Evolutionary conservation across 2,888 invertebrate species (phyloP).

Genomic region (Automeris io): DNA sequence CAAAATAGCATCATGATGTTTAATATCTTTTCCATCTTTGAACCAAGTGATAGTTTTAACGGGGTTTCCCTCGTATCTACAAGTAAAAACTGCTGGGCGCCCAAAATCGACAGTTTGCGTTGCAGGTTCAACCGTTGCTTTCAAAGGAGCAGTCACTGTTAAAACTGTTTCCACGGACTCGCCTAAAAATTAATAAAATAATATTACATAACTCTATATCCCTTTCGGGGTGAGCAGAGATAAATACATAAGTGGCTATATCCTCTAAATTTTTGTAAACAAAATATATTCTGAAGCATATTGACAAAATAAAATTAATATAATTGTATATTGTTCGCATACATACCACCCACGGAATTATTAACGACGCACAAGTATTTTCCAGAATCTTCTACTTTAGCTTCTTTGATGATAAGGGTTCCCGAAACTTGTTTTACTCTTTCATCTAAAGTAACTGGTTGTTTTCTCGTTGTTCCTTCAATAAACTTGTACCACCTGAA

Average conservation of each 20-base stretch:
- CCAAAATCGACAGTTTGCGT: slow-evolving; percentile 96
- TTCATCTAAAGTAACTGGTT: slow-evolving; percentile 92
- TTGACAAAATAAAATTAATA: not conserved
- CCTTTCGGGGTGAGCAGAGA: too few relatives aligned
- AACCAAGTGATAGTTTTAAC: slow-evolving; percentile 94
- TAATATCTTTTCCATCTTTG: slow-evolving; percentile 92
- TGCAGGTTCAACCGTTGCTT: slow-evolving; percentile 91
- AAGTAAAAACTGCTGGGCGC: slow-evolving; percentile 93
- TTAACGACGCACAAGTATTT: slow-evolving; percentile 96
- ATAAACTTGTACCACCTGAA: slow-evolving; percentile 96
- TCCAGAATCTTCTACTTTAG: slow-evolving; percentile 94
- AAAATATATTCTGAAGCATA: too few relatives aligned
- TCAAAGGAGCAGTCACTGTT: slow-evolving; percentile 93
- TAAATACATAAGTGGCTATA: too few relatives aligned
- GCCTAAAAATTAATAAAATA: slow-evolving; percentile 71
- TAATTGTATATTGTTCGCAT: not conserved
- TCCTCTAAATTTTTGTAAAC: too few relatives aligned
- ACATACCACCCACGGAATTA: slow-evolving; percentile 90
- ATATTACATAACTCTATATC: not conserved
- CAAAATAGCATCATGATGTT: slow-evolving; percentile 87
- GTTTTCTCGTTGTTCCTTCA: slow-evolving; percentile 89
- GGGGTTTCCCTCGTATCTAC: slow-evolving; percentile 93
- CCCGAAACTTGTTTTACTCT: slow-evolving; percentile 95
- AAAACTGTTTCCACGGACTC: slow-evolving; percentile 95
- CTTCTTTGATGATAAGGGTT: slow-evolving; percentile 93